A percentile compares a stretch with the other conserved stretches of the same genome.
Evolutionary conservation across 2,888 invertebrate genomes (phyloP).

Genomic region (Lamproptera curius): DNA sequence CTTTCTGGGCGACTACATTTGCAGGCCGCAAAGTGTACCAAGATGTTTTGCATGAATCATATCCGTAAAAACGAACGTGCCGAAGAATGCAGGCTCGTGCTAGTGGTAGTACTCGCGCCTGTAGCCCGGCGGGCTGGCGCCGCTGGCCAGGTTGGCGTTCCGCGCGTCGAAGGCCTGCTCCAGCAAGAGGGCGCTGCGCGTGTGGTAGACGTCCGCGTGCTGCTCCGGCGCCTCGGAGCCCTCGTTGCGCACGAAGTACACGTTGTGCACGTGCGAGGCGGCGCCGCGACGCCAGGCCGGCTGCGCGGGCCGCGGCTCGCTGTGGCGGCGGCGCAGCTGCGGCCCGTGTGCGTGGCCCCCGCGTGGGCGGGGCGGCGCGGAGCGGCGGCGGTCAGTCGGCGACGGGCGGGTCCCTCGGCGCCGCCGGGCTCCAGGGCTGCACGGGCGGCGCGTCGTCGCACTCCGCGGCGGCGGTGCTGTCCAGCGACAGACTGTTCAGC

Average conservation of each 20-base stretch:
- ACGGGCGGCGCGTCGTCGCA: constrained; percentile 45
- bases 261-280: constrained; percentile 11
- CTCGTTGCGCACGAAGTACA: constrained; percentile 3
- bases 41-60: no score
- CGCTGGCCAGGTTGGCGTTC: constrained; percentile 1
- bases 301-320: constrained; percentile 17
- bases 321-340: neutral
- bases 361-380: constrained; percentile 19
- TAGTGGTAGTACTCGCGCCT: constrained; percentile 42
- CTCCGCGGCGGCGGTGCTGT: constrained; percentile 33
- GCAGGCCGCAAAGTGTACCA: no score
- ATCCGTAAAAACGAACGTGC: no score
- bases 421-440: constrained; percentile 57
- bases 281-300: constrained; percentile 16
- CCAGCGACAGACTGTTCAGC: constrained; percentile 57
- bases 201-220: neutral
- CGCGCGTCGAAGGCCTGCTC: neutral
- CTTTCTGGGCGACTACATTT: no score
- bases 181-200: neutral
- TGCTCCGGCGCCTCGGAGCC: neutral
- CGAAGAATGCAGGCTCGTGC: no score
- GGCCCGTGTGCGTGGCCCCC: neutral
- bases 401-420: constrained; percentile 27
- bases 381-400: constrained; percentile 21
- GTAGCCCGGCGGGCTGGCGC: constrained; percentile 23